phyloP scores from a whole-genome alignment of 2,113 vertebrate species.

The Erythrolamprus reginae region DNA sequence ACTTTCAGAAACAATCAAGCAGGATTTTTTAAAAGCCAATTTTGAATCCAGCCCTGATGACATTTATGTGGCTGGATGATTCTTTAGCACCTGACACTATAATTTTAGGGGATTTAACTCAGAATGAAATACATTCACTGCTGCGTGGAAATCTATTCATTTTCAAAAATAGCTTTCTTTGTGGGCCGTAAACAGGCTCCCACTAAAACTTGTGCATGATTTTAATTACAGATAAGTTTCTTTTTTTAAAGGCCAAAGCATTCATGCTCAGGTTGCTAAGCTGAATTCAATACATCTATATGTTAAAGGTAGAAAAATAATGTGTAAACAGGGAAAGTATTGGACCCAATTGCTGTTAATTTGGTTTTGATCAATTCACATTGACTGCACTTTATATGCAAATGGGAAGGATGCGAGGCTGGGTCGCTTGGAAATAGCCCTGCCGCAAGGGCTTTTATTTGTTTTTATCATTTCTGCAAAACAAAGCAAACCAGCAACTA shows the following conservation, averaged over 20 bases:
- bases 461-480: background rate
- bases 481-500: background rate
- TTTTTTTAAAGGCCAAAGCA: constrained; percentile 75
- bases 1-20: constrained; percentile 31
- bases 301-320: constrained; percentile 82
- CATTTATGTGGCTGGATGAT: constrained; percentile 26
- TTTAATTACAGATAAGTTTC: constrained; percentile 99
- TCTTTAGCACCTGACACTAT: constrained; percentile 33
- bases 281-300: constrained; percentile 92
- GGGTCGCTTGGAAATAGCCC: constrained; percentile 42
- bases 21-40: background rate
- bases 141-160: constrained; percentile 56
- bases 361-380: constrained; percentile 91
- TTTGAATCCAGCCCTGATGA: constrained; percentile 17
- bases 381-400: constrained; percentile 95
- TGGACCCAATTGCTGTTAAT: constrained; percentile 92
- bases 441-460: constrained; percentile 13
- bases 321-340: constrained; percentile 85
- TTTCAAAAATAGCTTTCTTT: constrained; percentile 67
- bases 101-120: constrained; percentile 57
- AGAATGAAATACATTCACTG: constrained; percentile 45
- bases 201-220: constrained; percentile 85
- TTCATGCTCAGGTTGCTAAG: constrained; percentile 87
- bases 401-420: constrained; percentile 67
- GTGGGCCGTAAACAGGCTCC: constrained; percentile 69